Base-by-base conservation (phyloP, 1,140 invertebrate species). In the Procambarus clarkii region DNA sequence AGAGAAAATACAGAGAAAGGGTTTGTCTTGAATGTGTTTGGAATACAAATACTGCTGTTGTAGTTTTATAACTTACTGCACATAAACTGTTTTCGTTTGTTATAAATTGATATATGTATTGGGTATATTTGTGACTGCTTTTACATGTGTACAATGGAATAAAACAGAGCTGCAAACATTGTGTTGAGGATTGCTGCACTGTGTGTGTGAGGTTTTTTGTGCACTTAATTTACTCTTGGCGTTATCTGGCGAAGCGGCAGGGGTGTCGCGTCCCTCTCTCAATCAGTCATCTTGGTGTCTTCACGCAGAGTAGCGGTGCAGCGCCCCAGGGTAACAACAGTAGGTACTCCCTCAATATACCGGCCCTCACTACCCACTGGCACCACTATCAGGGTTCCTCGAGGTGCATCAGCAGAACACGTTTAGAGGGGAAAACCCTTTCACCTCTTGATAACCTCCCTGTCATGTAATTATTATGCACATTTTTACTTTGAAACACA, bases 341-440 rank as follows among this genome's bases (percentile, higher is more conserved):
- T 90, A 90, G 88, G 88, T 90, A 90, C 88, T 90, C 82, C 81
- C 88, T 90, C 88, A 90, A 80, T 85, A 83, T 90, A 90, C 80
- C 82, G 82, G 88, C 88, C 88, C 80, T 90, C 88, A 83, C 80
- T 69, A 88, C 79, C 78, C 87, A 88, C 87, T 80, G 81, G 74
- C 88, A 92, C 71, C 83, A 91, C 89, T 84, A 90, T 58, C 84
- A 91, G 86, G 87, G 48, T 81, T 81, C 79, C n/a, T 50, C n/a
- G n/a, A 81, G 48, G 21, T 81, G 21, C 48, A 34, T 24, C 79
- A 54, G 54, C 79, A 81, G 79, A 9, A 58, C 48, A 34, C 21
- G 58, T 45, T 81, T 24, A 34, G 48, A 24, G 21, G 18, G n/a
- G 21, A 24, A 24, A 34, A 34, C 34, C 34, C 34, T 34, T 34